These are phyloP conservation scores for Drosophila phalerata DNA, from an alignment of 2,888 invertebrate species.

Conservation along the genomic window DNA sequence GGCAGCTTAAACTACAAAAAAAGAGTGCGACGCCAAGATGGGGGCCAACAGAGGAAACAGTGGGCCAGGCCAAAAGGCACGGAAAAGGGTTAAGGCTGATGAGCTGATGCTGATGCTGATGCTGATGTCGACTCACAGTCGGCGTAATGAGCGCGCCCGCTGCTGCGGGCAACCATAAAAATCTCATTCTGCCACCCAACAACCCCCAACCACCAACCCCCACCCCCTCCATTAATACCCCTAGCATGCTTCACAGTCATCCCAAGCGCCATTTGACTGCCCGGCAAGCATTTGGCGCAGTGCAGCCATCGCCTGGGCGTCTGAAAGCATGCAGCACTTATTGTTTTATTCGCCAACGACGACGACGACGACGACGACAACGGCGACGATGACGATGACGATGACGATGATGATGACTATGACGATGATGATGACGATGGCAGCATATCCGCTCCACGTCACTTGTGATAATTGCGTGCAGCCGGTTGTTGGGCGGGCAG, in stretches of 20 bases:
- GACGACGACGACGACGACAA: conserved; percentile 33
- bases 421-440: conserved; percentile 47
- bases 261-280: conserved; percentile 58
- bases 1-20: conserved; percentile 69
- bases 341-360: conserved; percentile 73
- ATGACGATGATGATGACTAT: conserved; percentile 52
- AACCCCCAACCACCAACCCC: background rate
- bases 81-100: conserved; percentile 74
- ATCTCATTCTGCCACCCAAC: conserved; percentile 37
- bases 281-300: conserved; percentile 70
- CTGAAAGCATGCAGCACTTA: conserved; percentile 80
- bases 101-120: conserved; percentile 53
- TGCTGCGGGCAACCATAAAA: conserved; percentile 79
- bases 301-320: conserved; percentile 58
- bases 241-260: conserved; percentile 12
- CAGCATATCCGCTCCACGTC: conserved; percentile 81
- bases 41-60: conserved; percentile 5
- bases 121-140: conserved; percentile 64
- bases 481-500: conserved; percentile 60
- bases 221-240: background rate
- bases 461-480: conserved; percentile 81
- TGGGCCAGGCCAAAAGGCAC: conserved; percentile 25
- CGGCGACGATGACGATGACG: conserved; percentile 33
- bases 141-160: conserved; percentile 73
- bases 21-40: conserved; percentile 40